phyloP scores from a whole-genome alignment of 2,888 invertebrate species.

The Biston betularia region DNA sequence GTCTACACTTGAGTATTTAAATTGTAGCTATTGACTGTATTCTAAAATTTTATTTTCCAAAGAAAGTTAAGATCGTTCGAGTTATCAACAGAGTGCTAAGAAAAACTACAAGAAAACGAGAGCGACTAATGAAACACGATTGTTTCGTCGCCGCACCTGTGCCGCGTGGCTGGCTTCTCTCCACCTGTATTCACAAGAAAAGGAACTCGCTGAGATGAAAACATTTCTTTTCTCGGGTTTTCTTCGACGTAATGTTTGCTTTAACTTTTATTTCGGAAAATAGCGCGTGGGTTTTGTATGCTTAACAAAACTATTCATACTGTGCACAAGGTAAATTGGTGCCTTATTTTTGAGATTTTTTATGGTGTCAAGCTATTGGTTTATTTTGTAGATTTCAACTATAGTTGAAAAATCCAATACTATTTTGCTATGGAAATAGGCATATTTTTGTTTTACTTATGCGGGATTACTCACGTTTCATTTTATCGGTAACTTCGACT shows the following conservation, averaged over 20 bases:
- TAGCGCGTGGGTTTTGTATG: background rate
- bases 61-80: conserved; percentile 3
- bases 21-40: background rate
- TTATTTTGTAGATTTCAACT: too few species aligned
- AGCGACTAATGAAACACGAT: conserved; percentile 58
- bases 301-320: background rate
- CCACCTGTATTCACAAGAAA: conserved; percentile 48
- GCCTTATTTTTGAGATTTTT: background rate
- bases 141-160: conserved; percentile 58
- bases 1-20: too few species aligned
- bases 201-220: conserved; percentile 51
- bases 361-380: too few species aligned
- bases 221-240: conserved; percentile 44
- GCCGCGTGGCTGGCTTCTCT: conserved; percentile 48
- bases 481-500: too few species aligned
- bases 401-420: too few species aligned
- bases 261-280: background rate
- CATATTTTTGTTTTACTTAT: too few species aligned
- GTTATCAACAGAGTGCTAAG: conserved; percentile 30
- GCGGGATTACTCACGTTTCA: too few species aligned
- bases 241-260: background rate
- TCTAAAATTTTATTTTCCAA: background rate
- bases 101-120: conserved; percentile 42
- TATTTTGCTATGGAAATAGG: too few species aligned
- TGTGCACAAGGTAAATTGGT: background rate